These are phyloP conservation scores for Lonchura striata DNA, from an alignment of 2,113 vertebrate genomes.

Conservation along the genomic window DNA sequence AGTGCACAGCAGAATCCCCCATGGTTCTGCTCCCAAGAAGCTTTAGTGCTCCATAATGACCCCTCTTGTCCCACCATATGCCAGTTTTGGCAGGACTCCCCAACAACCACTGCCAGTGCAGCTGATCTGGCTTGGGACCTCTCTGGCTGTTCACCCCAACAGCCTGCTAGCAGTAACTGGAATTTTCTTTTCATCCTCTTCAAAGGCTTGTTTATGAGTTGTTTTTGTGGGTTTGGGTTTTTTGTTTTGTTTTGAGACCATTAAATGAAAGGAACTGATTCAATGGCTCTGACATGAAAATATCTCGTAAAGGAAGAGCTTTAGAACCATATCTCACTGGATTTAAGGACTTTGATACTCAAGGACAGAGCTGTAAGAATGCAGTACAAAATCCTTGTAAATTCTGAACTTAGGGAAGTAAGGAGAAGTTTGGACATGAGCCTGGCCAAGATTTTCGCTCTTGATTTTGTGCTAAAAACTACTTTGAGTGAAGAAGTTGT, in stretches of 20 bases:
- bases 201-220: not conserved
- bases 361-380: not conserved
- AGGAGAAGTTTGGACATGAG: not conserved
- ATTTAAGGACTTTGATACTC: not conserved
- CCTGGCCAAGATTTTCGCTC: not conserved
- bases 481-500: not conserved
- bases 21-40: not conserved
- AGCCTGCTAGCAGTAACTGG: not conserved
- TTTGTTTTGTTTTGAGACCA: not conserved
- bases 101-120: not conserved
- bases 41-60: not conserved
- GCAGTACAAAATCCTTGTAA: not conserved
- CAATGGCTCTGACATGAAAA: not conserved
- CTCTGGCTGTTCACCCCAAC: not conserved
- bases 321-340: not conserved
- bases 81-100: not conserved
- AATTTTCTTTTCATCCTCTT: not conserved
- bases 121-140: not conserved
- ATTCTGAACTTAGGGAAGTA: not conserved
- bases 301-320: not conserved
- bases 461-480: not conserved
- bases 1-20: not conserved
- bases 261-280: not conserved
- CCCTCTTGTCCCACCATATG: not conserved
- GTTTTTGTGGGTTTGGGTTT: not conserved